These are phyloP conservation scores for Nothobranchius furzeri DNA, from an alignment of 2,113 vertebrate species.

Conservation along the genomic window DNA sequence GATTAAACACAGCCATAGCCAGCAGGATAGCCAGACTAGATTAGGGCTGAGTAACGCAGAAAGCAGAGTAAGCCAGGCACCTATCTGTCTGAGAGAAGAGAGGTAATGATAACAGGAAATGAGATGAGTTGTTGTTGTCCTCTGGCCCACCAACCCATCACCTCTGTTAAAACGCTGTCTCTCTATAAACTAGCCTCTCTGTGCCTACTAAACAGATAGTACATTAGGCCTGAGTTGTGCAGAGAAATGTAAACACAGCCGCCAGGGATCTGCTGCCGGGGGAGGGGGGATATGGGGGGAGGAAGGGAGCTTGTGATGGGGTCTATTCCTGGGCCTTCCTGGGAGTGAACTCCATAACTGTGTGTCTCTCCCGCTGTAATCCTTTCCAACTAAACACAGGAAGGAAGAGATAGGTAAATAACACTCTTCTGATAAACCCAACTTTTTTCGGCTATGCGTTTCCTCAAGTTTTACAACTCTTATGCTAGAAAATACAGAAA, in stretches of 20 bases:
- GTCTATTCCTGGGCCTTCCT: conserved; percentile 52
- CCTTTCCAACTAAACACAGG: conserved; percentile 76
- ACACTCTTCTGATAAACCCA: conserved; percentile 57
- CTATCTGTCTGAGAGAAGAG: conserved; percentile 54
- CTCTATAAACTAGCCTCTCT: conserved; percentile 73
- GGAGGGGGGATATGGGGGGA: neutral
- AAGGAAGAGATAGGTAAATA: conserved; percentile 78
- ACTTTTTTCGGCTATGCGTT: conserved; percentile 21
- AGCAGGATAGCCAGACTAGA: conserved; percentile 30
- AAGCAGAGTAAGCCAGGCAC: conserved; percentile 46
- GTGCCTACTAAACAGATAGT: conserved; percentile 75
- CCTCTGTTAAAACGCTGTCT: conserved; percentile 64
- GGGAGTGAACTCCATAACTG: conserved; percentile 61
- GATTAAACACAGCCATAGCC: conserved; percentile 38
- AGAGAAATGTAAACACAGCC: conserved; percentile 78
- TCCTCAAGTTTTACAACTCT: conserved; percentile 17
- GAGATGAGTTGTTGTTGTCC: conserved; percentile 68
- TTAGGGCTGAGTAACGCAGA: conserved; percentile 51
- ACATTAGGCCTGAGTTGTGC: conserved; percentile 69
- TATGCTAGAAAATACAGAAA: conserved; percentile 35
- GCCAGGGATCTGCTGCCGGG: conserved; percentile 35
- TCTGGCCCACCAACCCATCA: conserved; percentile 64
- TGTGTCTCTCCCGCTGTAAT: conserved; percentile 58
- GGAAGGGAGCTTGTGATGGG: conserved; percentile 10
- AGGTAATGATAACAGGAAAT: conserved; percentile 77